Evolutionary conservation across 2,888 invertebrate genomes (phyloP).

Genomic region (Hemithea aestivaria): DNA sequence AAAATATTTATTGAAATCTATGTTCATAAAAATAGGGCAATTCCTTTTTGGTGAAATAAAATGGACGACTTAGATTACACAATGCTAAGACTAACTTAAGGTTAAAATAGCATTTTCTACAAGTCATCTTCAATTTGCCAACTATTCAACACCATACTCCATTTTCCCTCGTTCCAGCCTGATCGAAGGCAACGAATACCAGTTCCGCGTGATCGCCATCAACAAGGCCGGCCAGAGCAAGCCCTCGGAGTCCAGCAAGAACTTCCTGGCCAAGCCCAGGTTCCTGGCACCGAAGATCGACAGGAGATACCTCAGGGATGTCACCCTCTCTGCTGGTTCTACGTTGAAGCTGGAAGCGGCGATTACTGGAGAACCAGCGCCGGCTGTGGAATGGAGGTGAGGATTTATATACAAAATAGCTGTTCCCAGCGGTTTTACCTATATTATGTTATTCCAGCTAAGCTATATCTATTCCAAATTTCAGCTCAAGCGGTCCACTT

Average conservation of each 20-base stretch:
- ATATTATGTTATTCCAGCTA: too few relatives aligned
- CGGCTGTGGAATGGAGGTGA: conserved; percentile 92
- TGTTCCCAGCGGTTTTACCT: too few relatives aligned
- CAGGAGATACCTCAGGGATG: conserved; percentile 92
- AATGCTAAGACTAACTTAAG: too few relatives aligned
- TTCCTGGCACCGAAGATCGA: conserved; percentile 97
- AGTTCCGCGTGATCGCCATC: conserved; percentile 96
- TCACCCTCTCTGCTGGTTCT: conserved; percentile 94
- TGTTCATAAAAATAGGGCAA: too few relatives aligned
- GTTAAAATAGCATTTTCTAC: too few relatives aligned
- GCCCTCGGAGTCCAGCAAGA: conserved; percentile 92
- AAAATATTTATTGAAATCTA: too few relatives aligned
- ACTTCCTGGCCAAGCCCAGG: conserved; percentile 91
- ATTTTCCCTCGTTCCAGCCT: conserved; percentile 58
- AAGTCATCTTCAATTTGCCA: too few relatives aligned
- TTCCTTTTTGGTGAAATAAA: too few relatives aligned
- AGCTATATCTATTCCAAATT: too few relatives aligned
- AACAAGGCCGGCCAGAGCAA: conserved; percentile 97
- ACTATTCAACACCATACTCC: too few relatives aligned
- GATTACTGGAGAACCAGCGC: conserved; percentile 97
- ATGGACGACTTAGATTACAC: too few relatives aligned
- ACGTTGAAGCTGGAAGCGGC: conserved; percentile 95
- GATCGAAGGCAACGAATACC: conserved; percentile 97
- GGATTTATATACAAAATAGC: not conserved
- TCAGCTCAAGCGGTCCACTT: too few relatives aligned